Evolutionary conservation across 2,888 invertebrate species (phyloP), one percentile per base, ranked within the genome.

Genomic region (Agrochola lota): DNA sequence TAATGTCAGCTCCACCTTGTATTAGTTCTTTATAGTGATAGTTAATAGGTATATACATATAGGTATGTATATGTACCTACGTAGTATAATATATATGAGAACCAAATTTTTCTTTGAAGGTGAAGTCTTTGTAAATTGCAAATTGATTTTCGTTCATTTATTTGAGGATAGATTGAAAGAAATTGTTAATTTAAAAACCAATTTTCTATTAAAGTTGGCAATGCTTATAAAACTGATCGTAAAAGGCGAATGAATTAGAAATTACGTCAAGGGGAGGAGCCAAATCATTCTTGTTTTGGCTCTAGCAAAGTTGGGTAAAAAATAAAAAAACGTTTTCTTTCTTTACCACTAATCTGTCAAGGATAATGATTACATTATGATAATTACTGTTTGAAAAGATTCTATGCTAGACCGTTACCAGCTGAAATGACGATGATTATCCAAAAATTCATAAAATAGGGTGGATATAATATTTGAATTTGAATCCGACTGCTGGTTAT

Each of bases 161-260:
- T 72, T 72, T 71, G 55, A 77, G 23, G 2, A 35, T 52, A 69
- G 63, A 69, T 77, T 20, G 52, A 77, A 77, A 64, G 11, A 63
- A 52, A 57, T 69, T 83, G 26, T 59, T 83, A 83, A 76, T 76
- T 80, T 60, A 55, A 69, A 69, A 80, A 83, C 68, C 20, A 69
- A 83, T 80, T 80, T 80, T 68, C 67, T 57, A 15, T 76, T 69
- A 63, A 64, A 59, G 17, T 77, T 30, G 26, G 17, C 62, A 49
- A 63, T 46, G 46, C 11, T 52, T 66, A 82, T 75, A 43, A 78
- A 82, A 60, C 0, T 40, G 23, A 6, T 76, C 35, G 76, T 26
- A 11, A 52, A 63, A 57, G 4, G n/a, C 30, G 11, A 46, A 20
- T 59, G 30, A 49, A 8, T 63, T 40, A 43, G 20, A 1, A 15